Evolutionary conservation across 1,140 invertebrate genomes (phyloP).

Genomic region (Formica exsecta): DNA sequence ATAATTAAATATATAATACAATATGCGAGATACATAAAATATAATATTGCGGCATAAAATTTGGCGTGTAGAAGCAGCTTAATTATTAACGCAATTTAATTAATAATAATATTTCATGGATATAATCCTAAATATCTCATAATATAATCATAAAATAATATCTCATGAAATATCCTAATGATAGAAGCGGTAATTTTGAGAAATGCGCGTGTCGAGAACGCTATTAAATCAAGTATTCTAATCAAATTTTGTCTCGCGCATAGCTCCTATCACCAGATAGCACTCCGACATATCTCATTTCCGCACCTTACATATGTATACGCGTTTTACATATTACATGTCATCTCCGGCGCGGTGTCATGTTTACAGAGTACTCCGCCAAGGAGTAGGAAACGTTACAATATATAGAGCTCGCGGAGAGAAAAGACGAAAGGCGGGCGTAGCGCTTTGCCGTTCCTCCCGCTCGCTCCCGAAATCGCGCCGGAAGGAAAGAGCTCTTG

Average conservation of each 20-base stretch:
- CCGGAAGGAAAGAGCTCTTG: slow-evolving; percentile 61
- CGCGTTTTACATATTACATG: slow-evolving; percentile 49
- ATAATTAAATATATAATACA: not conserved
- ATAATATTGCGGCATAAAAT: not conserved
- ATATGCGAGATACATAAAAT: not conserved
- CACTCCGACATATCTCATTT: slow-evolving; percentile 47
- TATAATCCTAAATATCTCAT: not conserved
- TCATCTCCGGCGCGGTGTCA: slow-evolving; percentile 51
- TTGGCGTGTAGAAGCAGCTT: not conserved
- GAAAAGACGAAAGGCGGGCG: slow-evolving; percentile 50
- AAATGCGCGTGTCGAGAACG: not conserved
- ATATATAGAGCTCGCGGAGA: slow-evolving; percentile 50
- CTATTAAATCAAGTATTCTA: slow-evolving; percentile 34
- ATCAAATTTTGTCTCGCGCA: slow-evolving; percentile 25
- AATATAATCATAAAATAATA: too few relatives aligned
- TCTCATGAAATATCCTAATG: not conserved
- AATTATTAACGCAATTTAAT: slow-evolving; percentile 4
- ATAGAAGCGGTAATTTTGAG: not conserved
- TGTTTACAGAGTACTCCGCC: slow-evolving; percentile 54
- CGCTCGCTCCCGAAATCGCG: slow-evolving; percentile 42
- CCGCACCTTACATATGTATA: slow-evolving; percentile 66
- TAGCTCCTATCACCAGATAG: slow-evolving; percentile 23
- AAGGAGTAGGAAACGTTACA: slow-evolving; percentile 43
- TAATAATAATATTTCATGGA: not conserved
- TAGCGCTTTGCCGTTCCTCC: not conserved